Percentiles rank a stretch among this genome's conserved stretches.
Evolutionary conservation across 92 coral and sea anemone species (phyloP).

Genomic region (Phenganax marumi): DNA sequence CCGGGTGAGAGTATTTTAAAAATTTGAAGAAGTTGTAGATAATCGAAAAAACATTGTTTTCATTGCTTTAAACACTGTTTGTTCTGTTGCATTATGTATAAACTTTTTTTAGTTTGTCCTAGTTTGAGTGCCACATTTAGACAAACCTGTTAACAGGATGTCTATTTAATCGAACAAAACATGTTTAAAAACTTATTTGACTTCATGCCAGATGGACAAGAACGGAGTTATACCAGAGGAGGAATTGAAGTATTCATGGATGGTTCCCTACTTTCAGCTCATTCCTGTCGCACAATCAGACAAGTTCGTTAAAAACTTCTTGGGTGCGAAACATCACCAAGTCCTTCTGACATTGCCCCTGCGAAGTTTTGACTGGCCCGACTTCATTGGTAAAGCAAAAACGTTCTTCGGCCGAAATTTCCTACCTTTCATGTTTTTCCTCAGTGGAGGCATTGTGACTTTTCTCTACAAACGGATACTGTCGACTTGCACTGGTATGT

Average conservation of each 20-base stretch:
- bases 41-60: too few species aligned
- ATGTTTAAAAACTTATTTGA: not conserved
- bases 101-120: too few species aligned
- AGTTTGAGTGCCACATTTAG: not conserved
- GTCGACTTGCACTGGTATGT: too few species aligned
- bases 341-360: not conserved
- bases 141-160: not conserved
- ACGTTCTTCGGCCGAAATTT: not conserved
- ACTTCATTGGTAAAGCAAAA: not conserved
- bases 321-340: not conserved
- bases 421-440: not conserved
- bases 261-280: conserved; percentile 9
- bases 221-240: not conserved
- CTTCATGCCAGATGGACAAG: not conserved
- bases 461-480: too few species aligned
- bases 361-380: not conserved
- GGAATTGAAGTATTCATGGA: not conserved
- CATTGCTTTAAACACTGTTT: too few species aligned
- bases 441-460: conserved; percentile 20
- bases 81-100: not conserved
- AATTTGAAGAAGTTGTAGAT: not conserved
- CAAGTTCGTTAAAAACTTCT: not conserved
- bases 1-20: too few species aligned
- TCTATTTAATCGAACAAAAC: too few species aligned
- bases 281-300: not conserved